Conservation (phyloP, 2,113 vertebrate species). For the Tinamus guttatus region DNA sequence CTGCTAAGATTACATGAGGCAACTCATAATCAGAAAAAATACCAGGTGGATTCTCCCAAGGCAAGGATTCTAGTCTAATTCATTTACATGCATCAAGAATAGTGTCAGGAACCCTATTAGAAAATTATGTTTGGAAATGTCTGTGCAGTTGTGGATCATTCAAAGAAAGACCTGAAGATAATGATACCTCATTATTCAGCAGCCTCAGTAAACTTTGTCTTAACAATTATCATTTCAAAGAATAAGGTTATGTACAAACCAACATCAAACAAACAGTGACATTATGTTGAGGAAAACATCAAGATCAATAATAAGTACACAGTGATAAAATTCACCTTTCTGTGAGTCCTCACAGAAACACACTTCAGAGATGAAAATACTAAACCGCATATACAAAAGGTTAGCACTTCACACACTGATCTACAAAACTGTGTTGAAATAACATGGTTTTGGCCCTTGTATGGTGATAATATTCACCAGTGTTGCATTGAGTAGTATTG, state of each 20-base stretch:
- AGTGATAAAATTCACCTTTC: neutral
- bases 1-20: neutral
- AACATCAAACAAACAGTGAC: conserved; percentile 4
- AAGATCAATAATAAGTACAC: neutral
- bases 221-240: conserved; percentile 27
- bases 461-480: neutral
- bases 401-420: neutral
- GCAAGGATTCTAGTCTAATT: neutral
- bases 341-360: neutral
- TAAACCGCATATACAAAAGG: neutral
- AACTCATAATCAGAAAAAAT: neutral
- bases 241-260: neutral
- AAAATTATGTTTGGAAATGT: neutral
- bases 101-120: neutral
- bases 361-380: neutral
- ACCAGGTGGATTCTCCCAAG: neutral
- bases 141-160: neutral
- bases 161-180: neutral
- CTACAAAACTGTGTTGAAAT: neutral
- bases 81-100: neutral
- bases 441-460: neutral
- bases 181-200: neutral
- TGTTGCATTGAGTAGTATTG: neutral
- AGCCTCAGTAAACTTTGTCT: neutral
- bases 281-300: neutral